A percentile compares a stretch with the other conserved stretches of the same genome.
phyloP scores from a whole-genome alignment of 2,113 vertebrate genomes.

The Sebastes fasciatus region DNA sequence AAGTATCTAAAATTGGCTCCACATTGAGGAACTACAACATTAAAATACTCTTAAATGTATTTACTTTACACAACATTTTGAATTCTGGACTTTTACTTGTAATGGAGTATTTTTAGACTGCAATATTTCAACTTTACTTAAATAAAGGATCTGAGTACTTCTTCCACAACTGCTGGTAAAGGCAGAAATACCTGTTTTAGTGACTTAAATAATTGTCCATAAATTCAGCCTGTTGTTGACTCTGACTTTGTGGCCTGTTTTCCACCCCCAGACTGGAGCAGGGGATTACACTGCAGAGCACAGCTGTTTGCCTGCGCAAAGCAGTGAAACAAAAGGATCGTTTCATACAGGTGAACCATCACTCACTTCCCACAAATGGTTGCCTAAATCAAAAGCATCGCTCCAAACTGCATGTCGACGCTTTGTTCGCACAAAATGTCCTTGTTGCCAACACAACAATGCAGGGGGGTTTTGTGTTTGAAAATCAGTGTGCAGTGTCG shows the following conservation, averaged over 20 bases:
- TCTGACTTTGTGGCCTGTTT: not conserved
- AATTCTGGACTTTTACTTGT: too few relatives aligned
- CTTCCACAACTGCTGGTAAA: too few relatives aligned
- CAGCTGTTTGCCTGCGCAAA: constrained; percentile 32
- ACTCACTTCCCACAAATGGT: constrained; percentile 25
- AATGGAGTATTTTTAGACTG: too few relatives aligned
- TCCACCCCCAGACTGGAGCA: constrained; percentile 2
- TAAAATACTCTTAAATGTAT: too few relatives aligned
- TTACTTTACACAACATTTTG: too few relatives aligned
- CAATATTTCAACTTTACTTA: too few relatives aligned
- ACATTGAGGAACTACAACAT: too few relatives aligned
- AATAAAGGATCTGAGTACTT: too few relatives aligned
- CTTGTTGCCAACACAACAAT: constrained; percentile 37
- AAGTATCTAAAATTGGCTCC: too few relatives aligned
- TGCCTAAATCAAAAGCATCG: constrained; percentile 37
- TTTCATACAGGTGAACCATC: constrained; percentile 33
- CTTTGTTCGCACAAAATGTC: constrained; percentile 50
- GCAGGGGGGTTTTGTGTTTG: constrained; percentile 6
- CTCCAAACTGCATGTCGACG: constrained; percentile 28
- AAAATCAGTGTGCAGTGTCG: constrained; percentile 27
- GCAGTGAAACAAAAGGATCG: constrained; percentile 25
- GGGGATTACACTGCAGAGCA: not conserved
- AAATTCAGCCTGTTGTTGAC: not conserved
- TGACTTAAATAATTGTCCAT: constrained; percentile 1
- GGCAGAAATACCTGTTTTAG: not conserved